Conservation (phyloP, 2,113 vertebrate genomes). For the Numenius arquata region DNA sequence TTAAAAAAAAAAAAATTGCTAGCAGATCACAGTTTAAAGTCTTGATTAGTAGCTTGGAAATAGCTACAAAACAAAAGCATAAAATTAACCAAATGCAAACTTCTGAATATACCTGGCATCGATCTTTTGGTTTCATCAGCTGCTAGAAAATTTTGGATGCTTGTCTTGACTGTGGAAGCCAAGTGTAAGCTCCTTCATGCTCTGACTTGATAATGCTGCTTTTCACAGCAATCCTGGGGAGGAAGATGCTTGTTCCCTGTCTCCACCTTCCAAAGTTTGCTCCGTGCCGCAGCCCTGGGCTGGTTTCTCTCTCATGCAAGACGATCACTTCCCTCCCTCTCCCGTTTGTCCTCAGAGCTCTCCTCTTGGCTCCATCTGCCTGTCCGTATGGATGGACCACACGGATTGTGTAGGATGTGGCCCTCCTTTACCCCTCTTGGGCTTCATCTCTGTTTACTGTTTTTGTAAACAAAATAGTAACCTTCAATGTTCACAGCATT, state of each 20-base stretch:
- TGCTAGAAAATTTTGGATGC: not conserved
- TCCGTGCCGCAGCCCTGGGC: accelerated
- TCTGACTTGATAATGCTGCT: not conserved
- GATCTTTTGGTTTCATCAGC: not conserved
- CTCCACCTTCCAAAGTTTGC: not conserved
- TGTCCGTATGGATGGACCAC: not conserved
- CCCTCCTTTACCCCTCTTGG: not conserved
- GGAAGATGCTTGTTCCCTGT: not conserved
- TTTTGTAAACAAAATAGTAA: not conserved
- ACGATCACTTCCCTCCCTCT: not conserved
- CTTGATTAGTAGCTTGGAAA: not conserved
- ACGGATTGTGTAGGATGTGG: not conserved
- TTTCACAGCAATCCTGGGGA: not conserved
- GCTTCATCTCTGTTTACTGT: not conserved
- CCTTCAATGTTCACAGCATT: not conserved
- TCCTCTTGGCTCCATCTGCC: not conserved
- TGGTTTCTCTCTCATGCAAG: not conserved
- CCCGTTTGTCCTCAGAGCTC: not conserved
- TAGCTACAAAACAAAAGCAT: not conserved
- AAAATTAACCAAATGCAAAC: not conserved
- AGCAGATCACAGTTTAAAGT: not conserved
- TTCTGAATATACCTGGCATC: not conserved
- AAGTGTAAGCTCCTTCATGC: not conserved
- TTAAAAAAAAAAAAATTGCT: not conserved
- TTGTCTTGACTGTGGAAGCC: not conserved